Base-by-base conservation (phyloP, 1,140 invertebrate genomes). In the Drosophila truncata region DNA sequence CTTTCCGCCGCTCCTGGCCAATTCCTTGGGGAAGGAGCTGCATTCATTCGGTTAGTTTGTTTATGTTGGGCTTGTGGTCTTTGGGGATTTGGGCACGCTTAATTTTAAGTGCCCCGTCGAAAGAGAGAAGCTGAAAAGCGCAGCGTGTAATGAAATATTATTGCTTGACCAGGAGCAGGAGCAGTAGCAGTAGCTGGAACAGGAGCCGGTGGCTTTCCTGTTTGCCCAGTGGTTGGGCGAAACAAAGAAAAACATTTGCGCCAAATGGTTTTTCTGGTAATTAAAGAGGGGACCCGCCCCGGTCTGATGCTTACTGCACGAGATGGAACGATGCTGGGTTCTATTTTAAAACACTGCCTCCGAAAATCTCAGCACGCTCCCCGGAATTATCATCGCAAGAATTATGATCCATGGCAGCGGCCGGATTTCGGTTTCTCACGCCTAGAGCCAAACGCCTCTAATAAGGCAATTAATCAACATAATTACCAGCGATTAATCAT, bases 401-500 rank as follows among this genome's bases (percentile, higher is more conserved):
- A 82, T 83, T 66, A 80, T 87, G 84, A 87, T 83, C 63, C 78
- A 76, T 67, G 49, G 47, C 82, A 81, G 75, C 46, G 60, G 58
- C 50, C 39, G 58, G 66, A 47, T 50, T 57, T 25, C 44, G 41
- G 76, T 78, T 83, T 87, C 80, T 72, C 83, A 82, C 79, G 79
- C 78, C 57, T 35, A 29, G 20, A 39, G 41, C 46, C 46, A 23
- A 33, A 59, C 50, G 61, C 67, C 62, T 78, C 82, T 91, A 90
- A 91, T 91, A 91, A 83, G 85, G 90, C 85, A 91, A 91, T 91
- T 91, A 86, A 91, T 91, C 90, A 91, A 85, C 52, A 78, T 91
- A 91, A 91, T 91, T 91, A 90, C 90, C 85, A 90, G 80, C 80
- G 70, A 91, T 91, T 91, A 91, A 91, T 91, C 90, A 91, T 83